Percentiles rank a stretch among this genome's conserved stretches.
Conservation (phyloP, 1,140 invertebrate species). For the Diorhabda carinulata region DNA sequence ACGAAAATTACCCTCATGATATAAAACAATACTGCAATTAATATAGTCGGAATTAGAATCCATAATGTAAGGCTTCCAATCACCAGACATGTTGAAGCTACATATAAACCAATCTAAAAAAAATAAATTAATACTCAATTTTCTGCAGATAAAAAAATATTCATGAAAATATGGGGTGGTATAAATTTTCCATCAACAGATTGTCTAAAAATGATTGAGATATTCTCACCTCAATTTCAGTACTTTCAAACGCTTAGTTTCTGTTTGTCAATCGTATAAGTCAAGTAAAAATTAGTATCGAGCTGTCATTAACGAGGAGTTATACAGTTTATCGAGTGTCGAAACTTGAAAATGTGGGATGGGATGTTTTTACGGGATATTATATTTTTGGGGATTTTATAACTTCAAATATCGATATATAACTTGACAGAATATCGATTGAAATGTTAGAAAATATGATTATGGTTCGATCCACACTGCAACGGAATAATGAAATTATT, state of each 20-base stretch:
- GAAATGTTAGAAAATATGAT: too few species aligned
- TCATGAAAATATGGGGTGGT: background rate
- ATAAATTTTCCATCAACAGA: background rate
- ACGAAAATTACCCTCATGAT: slow-evolving; percentile 70
- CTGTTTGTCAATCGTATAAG: background rate
- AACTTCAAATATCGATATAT: too few species aligned
- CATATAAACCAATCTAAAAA: slow-evolving; percentile 25
- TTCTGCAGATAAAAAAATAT: background rate
- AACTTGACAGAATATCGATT: too few species aligned
- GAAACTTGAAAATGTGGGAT: too few species aligned
- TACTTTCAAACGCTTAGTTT: background rate
- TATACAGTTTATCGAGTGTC: too few species aligned
- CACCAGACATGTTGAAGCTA: slow-evolving; percentile 22
- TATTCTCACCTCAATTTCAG: background rate
- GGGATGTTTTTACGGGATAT: too few species aligned
- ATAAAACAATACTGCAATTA: slow-evolving; percentile 50
- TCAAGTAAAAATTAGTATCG: background rate
- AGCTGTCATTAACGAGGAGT: background rate
- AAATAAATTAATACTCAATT: background rate
- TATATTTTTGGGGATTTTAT: too few species aligned
- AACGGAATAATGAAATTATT: too few species aligned
- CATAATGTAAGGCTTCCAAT: slow-evolving; percentile 21
- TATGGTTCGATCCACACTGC: too few species aligned
- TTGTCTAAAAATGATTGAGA: background rate
- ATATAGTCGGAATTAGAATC: slow-evolving; percentile 23